Conservation (phyloP, 2,797 vertebrate genomes). For the Poeciliopsis infans region DNA sequence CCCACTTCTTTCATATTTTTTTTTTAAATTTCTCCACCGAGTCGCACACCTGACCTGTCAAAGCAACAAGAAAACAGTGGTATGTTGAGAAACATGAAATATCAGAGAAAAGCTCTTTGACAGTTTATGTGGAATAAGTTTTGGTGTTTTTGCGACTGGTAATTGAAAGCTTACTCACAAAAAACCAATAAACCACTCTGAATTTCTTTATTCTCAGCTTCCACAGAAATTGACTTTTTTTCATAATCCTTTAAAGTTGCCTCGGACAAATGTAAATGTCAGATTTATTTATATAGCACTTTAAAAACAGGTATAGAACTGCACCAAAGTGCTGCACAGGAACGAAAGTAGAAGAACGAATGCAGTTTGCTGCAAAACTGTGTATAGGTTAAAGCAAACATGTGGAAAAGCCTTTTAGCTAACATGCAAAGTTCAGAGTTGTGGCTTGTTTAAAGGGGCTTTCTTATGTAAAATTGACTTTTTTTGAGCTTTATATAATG, state of each 20-base stretch:
- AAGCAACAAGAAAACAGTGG: neutral
- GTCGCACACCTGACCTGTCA: neutral
- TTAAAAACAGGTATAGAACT: no score
- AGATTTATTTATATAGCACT: no score
- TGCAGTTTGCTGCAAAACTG: neutral
- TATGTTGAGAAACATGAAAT: neutral
- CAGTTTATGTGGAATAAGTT: neutral
- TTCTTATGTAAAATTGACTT: no score
- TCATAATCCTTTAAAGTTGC: neutral
- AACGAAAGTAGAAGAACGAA: neutral
- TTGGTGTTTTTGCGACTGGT: neutral
- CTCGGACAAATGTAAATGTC: neutral
- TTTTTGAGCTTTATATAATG: no score
- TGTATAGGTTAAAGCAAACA: neutral
- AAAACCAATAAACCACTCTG: neutral
- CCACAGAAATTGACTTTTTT: neutral
- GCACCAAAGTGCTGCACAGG: no score
- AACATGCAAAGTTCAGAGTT: neutral
- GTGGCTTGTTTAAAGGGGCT: no score
- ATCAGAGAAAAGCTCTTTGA: neutral
- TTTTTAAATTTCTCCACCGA: neutral
- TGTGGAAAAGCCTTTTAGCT: neutral
- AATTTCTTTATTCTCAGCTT: neutral
- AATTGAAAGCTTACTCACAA: neutral
- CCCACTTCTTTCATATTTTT: neutral